A percentile compares a stretch with the other conserved stretches of the same genome.
phyloP scores from a whole-genome alignment of 1,140 invertebrate genomes.

The Trypoxylus dichotomus region DNA sequence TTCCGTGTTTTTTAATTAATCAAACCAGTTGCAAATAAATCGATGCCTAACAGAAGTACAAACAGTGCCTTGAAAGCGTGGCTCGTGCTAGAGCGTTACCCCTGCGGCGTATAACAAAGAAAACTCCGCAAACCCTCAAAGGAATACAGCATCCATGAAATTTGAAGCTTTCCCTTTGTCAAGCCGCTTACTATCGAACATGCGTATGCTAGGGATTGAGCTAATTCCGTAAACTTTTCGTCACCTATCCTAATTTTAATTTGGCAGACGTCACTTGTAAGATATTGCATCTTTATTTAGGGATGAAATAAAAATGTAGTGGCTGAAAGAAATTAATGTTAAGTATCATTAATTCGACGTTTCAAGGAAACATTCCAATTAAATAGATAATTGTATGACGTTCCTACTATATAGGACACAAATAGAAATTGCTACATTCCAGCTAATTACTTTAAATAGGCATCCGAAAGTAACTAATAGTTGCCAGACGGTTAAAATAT shows the following conservation, averaged over 20 bases:
- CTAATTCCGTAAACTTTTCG: conserved; percentile 6
- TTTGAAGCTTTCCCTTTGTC: conserved; percentile 11
- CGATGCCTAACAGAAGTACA: not conserved
- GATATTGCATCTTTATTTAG: too few species aligned
- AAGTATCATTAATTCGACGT: too few species aligned
- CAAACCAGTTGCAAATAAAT: not conserved
- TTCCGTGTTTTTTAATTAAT: conserved; percentile 9
- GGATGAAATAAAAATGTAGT: too few species aligned
- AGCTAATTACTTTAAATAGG: too few species aligned
- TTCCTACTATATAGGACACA: too few species aligned
- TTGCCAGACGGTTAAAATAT: too few species aligned
- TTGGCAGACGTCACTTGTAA: too few species aligned
- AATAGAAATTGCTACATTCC: too few species aligned
- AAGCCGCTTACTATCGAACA: conserved; percentile 10
- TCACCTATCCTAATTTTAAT: conserved; percentile 5
- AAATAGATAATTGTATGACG: too few species aligned
- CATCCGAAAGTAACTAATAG: too few species aligned
- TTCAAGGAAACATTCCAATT: too few species aligned
- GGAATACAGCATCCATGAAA: conserved; percentile 23
- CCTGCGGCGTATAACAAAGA: conserved; percentile 5
- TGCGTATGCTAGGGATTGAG: not conserved
- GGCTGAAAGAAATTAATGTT: too few species aligned
- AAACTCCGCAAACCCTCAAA: not conserved
- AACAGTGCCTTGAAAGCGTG: not conserved
- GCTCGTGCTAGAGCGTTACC: not conserved